A percentile compares a stretch with the other conserved stretches of the same genome.
Conservation (phyloP, 2,888 invertebrate genomes). For the Aradus depressus region DNA sequence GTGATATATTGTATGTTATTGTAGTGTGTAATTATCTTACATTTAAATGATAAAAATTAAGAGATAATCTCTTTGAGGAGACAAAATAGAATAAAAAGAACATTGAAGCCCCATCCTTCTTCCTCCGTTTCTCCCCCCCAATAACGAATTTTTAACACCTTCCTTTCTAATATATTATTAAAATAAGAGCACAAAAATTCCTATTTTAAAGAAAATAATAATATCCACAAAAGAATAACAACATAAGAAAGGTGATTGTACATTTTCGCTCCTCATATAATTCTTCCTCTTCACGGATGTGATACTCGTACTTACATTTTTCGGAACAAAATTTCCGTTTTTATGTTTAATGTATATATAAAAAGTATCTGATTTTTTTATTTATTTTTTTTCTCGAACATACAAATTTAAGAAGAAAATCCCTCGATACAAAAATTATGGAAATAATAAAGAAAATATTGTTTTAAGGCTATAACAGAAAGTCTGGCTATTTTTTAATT, state of each 20-base stretch:
- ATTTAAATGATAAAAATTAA: conserved; percentile 12
- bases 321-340: too few relatives aligned
- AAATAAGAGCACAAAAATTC: too few relatives aligned
- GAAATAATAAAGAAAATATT: too few relatives aligned
- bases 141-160: too few relatives aligned
- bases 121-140: too few relatives aligned
- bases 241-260: too few relatives aligned
- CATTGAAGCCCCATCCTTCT: too few relatives aligned
- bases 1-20: conserved; percentile 17
- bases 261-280: conserved; percentile 6
- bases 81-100: too few relatives aligned
- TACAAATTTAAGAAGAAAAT: background rate
- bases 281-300: conserved; percentile 15
- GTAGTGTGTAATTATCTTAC: conserved; percentile 17
- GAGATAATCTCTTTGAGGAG: conserved; percentile 13
- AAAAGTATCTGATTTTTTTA: background rate
- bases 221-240: conserved; percentile 15
- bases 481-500: too few relatives aligned
- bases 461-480: too few relatives aligned
- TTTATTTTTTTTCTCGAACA: conserved; percentile 3
- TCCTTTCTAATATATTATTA: too few relatives aligned
- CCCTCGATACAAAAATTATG: background rate
- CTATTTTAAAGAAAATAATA: background rate
- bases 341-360: too few relatives aligned
- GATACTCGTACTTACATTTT: conserved; percentile 15